Percentiles rank a stretch among this genome's conserved stretches.
phyloP scores from a whole-genome alignment of 2,888 invertebrate genomes.

The Gymnosoma rotundatum region DNA sequence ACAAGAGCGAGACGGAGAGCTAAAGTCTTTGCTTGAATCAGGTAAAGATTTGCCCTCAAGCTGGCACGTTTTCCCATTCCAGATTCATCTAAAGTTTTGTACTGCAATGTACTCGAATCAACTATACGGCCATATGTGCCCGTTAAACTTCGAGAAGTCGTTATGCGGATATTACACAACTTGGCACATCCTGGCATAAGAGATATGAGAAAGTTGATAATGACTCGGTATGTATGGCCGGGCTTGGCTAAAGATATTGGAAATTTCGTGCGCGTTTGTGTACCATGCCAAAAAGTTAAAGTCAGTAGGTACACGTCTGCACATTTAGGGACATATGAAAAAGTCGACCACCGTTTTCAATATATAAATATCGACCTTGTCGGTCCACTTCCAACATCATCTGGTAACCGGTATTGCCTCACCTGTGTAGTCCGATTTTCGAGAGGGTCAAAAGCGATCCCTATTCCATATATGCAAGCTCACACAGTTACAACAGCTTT shows the following conservation, averaged over 20 bases:
- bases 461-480: no score
- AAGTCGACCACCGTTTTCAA: slow-evolving; percentile 71
- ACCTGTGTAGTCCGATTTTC: slow-evolving; percentile 44
- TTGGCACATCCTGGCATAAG: slow-evolving; percentile 13
- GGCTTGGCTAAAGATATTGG: slow-evolving; percentile 50
- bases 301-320: slow-evolving; percentile 33
- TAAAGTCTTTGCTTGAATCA: slow-evolving; percentile 14
- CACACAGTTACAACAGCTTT: slow-evolving; percentile 33
- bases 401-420: slow-evolving; percentile 35
- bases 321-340: slow-evolving; percentile 10
- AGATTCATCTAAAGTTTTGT: slow-evolving; percentile 33
- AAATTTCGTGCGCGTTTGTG: slow-evolving; percentile 38
- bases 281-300: slow-evolving; percentile 49
- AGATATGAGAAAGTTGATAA: slow-evolving; percentile 2
- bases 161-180: slow-evolving; percentile 8
- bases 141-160: not conserved
- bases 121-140: slow-evolving; percentile 44
- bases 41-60: slow-evolving; percentile 32
- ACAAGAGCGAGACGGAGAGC: slow-evolving; percentile 16
- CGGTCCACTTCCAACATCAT: not conserved
- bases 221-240: no score
- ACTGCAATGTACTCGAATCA: slow-evolving; percentile 60
- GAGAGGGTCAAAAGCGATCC: slow-evolving; percentile 39
- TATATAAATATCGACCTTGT: no score
- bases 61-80: slow-evolving; percentile 42